These are phyloP conservation scores for Catocala sponsa DNA, from an alignment of 2,888 invertebrate species.

Conservation along the genomic window DNA sequence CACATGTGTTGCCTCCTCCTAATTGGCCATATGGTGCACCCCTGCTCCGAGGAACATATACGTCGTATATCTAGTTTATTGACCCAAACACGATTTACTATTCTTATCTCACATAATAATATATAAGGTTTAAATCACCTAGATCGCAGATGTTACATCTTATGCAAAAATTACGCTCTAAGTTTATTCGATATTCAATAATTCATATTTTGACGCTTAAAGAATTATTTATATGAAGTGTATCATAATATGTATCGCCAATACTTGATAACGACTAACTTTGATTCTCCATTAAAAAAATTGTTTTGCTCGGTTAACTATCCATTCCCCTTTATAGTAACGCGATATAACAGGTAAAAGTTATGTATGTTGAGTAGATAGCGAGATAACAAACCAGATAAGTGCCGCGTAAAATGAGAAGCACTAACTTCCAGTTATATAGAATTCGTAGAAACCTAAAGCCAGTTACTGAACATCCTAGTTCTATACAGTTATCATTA, in stretches of 20 bases:
- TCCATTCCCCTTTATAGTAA: too few species aligned
- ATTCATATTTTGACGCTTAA: background rate
- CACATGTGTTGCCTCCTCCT: constrained; percentile 30
- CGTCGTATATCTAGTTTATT: constrained; percentile 10
- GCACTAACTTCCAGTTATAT: too few species aligned
- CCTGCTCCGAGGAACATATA: constrained; percentile 11
- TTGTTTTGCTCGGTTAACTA: too few species aligned
- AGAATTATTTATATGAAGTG: background rate
- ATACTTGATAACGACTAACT: too few species aligned
- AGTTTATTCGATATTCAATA: background rate
- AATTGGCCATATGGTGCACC: constrained; percentile 36
- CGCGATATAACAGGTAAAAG: too few species aligned
- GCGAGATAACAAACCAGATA: too few species aligned
- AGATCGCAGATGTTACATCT: background rate
- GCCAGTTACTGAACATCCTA: background rate
- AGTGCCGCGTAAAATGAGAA: too few species aligned
- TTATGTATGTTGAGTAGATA: too few species aligned
- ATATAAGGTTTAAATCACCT: constrained; percentile 14
- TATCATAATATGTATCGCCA: too few species aligned
- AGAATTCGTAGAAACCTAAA: background rate
- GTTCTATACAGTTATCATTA: constrained; percentile 21
- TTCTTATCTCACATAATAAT: background rate
- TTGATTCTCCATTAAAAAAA: too few species aligned
- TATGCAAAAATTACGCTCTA: background rate
- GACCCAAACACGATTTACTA: constrained; percentile 5